Conservation (phyloP, 2,113 vertebrate genomes). For the Gallinago paraguaiae region DNA sequence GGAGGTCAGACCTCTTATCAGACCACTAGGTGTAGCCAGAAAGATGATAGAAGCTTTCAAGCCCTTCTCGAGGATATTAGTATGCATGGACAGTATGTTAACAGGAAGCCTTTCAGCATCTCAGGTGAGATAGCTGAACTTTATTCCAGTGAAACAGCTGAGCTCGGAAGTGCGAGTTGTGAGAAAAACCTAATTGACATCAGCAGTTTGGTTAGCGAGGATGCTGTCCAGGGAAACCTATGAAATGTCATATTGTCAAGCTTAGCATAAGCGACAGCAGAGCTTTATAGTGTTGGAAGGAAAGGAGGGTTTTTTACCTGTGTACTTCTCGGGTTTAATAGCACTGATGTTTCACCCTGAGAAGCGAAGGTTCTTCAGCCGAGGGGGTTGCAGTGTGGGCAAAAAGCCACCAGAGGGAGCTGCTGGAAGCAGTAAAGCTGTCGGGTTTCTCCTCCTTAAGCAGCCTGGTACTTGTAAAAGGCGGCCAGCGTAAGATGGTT, state of each 20-base stretch:
- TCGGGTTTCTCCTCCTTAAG: rapidly evolving
- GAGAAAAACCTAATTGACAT: background rate
- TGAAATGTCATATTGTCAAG: background rate
- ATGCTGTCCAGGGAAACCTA: background rate
- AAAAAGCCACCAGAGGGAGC: conserved; percentile 41
- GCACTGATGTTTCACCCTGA: background rate
- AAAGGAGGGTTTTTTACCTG: background rate
- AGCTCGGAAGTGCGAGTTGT: background rate
- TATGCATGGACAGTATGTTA: background rate
- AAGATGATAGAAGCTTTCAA: background rate
- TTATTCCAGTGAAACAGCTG: background rate
- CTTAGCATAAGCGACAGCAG: background rate
- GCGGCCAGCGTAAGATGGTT: background rate
- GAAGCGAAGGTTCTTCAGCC: background rate
- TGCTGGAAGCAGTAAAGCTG: background rate
- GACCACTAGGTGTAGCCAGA: background rate
- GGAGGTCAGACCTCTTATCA: background rate
- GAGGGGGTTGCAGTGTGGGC: background rate
- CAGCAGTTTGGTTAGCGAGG: background rate
- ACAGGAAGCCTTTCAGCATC: background rate
- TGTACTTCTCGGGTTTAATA: background rate
- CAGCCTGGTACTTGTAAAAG: rapidly evolving
- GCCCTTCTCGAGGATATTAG: background rate
- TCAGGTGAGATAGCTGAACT: background rate
- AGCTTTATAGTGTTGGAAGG: background rate